Base-by-base conservation (phyloP, 2,888 invertebrate species). In the Ophion ellenae region DNA sequence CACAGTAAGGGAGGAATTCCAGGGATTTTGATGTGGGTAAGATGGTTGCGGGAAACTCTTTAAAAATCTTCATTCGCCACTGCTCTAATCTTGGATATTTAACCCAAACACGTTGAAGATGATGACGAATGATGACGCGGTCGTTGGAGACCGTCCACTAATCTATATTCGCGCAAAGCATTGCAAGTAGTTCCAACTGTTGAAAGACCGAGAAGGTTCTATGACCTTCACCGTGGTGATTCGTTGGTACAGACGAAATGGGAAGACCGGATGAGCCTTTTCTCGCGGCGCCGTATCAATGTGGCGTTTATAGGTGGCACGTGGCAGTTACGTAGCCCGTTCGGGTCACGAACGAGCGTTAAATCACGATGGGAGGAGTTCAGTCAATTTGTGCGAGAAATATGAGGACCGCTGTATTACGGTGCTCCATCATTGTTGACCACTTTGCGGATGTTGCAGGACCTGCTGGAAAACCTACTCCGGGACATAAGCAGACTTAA, bases 351-450 rank as follows among this genome's bases (percentile, higher is more conserved):
- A 85, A 80, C 63, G 28, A 57, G 77, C 84, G 74, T 87, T 87
- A 85, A 87, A 88, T 88, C 85, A 85, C 86, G 81, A 86, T 82
- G 81, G 84, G 77, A 64, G 77, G 86, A 86, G 81, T 84, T 88
- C 47, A 86, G 81, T 85, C 83, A 80, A 86, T 87, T 85, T 85
- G 79, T 77, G 81, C 59, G 70, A 78, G 45, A 59, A 61, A 61
- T 70, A 84, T 57, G 61, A 53, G 53, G 74, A 61, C 14, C 36
- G 32, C 47, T 32, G 47, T 28, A 28, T 24, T 61, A 24, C 28
- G 66, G 28, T 45, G 32, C 73, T 20, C 45, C 74, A 57, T 36
- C 71, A 63, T 40, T 64, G 40, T 79, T 59, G 74, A 79, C 70
- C 67, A 70, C 28, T 61, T 66, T 73, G 45, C 53, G 14, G 53